phyloP scores from a whole-genome alignment of 2,113 vertebrate genomes.

The Nycticorax nycticorax region DNA sequence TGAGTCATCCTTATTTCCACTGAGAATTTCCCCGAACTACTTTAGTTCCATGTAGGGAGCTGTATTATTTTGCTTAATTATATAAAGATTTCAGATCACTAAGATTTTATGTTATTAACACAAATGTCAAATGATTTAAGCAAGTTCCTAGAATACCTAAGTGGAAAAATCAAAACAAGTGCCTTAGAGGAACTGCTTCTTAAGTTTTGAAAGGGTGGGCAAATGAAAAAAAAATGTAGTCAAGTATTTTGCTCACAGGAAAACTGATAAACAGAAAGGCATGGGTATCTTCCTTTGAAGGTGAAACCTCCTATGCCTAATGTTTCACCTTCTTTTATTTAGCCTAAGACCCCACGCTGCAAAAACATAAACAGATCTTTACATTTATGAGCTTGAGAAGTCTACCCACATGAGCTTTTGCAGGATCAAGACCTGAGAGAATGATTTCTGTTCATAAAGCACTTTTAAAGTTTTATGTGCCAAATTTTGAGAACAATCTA shows the following conservation, averaged over 20 bases:
- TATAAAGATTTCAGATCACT: constrained; percentile 41
- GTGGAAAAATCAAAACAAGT: constrained; percentile 41
- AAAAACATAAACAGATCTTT: constrained; percentile 9
- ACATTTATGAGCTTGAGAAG: constrained; percentile 26
- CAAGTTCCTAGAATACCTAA: constrained; percentile 32
- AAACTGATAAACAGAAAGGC: constrained; percentile 32
- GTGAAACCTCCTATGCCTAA: constrained; percentile 10
- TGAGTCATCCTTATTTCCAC: constrained; percentile 58
- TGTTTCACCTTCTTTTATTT: constrained; percentile 42
- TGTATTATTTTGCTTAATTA: constrained; percentile 58
- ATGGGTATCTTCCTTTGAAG: constrained; percentile 3
- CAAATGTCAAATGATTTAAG: constrained; percentile 43
- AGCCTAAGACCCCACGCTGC: not conserved
- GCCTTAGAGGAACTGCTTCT: constrained; percentile 20
- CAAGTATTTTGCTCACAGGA: constrained; percentile 8
- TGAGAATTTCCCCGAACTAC: constrained; percentile 35
- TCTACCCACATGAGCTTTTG: constrained; percentile 23
- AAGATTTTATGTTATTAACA: constrained; percentile 40
- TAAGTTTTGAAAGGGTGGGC: constrained; percentile 19
- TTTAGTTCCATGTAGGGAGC: constrained; percentile 44
- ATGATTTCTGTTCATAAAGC: constrained; percentile 53
- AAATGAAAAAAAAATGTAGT: constrained; percentile 3
- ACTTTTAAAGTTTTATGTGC: constrained; percentile 54
- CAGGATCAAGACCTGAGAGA: constrained; percentile 52
- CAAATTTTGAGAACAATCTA: constrained; percentile 64